These are phyloP conservation scores for Perodicticus potto DNA, from an alignment of 2,797 vertebrate species.

Conservation along the genomic window DNA sequence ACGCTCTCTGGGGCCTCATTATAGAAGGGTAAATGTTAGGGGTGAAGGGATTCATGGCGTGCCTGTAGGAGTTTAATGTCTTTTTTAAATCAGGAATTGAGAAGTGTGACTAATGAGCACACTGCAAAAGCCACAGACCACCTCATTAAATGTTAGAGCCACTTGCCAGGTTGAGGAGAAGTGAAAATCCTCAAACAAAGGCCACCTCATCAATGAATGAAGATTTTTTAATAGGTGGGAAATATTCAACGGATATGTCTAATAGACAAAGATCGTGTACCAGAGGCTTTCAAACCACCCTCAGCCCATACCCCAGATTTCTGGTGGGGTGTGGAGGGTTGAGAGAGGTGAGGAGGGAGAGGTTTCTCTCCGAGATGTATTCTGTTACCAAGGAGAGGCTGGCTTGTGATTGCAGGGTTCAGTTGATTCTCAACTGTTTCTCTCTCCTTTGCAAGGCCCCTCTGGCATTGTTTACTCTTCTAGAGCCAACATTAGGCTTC, in stretches of 20 bases:
- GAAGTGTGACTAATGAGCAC: constrained; percentile 15
- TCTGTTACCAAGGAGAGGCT: background rate
- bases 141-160: constrained; percentile 42
- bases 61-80: background rate
- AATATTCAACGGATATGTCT: constrained; percentile 4
- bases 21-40: background rate
- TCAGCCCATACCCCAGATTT: background rate
- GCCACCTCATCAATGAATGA: background rate
- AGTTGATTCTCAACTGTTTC: background rate
- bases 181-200: constrained; percentile 40
- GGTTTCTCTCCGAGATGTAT: accelerated
- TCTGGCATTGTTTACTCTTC: background rate
- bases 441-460: background rate
- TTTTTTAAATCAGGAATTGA: constrained; percentile 50
- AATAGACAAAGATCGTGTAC: background rate
- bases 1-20: background rate
- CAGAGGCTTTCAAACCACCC: background rate
- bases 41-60: background rate
- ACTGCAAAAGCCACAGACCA: background rate
- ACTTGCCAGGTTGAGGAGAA: background rate
- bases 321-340: background rate
- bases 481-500: too few relatives aligned
- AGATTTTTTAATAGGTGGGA: background rate
- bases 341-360: background rate
- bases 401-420: background rate